These are phyloP conservation scores for Dolomedes plantarius DNA, from an alignment of 2,888 invertebrate species.

Conservation along the genomic window DNA sequence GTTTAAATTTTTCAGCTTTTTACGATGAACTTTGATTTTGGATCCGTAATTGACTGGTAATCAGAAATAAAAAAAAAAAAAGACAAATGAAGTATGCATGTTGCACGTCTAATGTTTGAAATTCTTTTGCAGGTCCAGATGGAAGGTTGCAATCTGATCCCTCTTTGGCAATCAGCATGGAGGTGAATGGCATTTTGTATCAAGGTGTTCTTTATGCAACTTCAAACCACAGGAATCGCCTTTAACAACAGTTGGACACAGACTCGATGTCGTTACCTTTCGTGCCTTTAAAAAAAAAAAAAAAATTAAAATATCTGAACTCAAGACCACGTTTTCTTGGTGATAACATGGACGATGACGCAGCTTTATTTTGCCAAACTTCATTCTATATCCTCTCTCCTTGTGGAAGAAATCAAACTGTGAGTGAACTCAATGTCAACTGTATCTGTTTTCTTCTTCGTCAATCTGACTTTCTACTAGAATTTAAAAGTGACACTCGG, in stretches of 20 bases:
- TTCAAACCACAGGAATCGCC: conserved; percentile 76
- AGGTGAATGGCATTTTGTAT: conserved; percentile 95
- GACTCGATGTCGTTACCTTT: conserved; percentile 28
- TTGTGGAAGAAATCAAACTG: neutral
- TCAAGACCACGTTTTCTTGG: conserved; percentile 21
- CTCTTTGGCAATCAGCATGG: conserved; percentile 95
- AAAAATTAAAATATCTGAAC: neutral
- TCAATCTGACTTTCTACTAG: neutral
- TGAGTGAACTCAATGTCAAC: neutral
- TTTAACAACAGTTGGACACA: conserved; percentile 35
- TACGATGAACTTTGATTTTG: no score
- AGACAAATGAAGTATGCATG: no score
- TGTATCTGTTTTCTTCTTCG: neutral
- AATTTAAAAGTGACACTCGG: neutral
- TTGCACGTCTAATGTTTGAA: no score
- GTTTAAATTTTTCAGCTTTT: no score
- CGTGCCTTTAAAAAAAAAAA: conserved; percentile 53
- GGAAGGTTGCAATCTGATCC: conserved; percentile 86
- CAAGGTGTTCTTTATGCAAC: conserved; percentile 94
- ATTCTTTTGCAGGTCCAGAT: conserved; percentile 79
- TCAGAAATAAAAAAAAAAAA: no score
- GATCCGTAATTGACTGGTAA: no score
- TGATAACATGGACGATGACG: conserved; percentile 28
- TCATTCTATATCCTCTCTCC: conserved; percentile 11
- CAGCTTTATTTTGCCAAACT: conserved; percentile 56